Conservation (phyloP, 2,797 vertebrate genomes). For the Molossus alvarezi region DNA sequence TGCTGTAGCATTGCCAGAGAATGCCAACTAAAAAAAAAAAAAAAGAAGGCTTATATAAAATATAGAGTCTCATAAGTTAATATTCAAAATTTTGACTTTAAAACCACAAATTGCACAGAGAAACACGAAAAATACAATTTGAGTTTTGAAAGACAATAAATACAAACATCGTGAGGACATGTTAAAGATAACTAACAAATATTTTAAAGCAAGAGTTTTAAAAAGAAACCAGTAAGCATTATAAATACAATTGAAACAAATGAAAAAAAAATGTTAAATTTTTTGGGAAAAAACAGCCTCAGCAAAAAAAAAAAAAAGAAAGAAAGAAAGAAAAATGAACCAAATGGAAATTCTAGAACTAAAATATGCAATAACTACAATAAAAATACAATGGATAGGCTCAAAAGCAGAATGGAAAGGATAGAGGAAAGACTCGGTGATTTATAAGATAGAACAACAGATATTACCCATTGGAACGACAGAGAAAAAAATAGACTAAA, state of each 20-base stretch:
- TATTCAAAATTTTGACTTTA: background rate
- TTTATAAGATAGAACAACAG: background rate
- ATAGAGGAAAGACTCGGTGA: background rate
- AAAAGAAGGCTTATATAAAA: background rate
- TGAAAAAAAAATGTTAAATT: background rate
- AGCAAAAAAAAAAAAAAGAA: conserved; percentile 13
- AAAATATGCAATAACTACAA: background rate
- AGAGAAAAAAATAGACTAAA: background rate
- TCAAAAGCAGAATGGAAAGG: background rate
- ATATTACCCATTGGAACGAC: background rate
- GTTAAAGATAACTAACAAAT: background rate
- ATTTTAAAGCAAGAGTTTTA: conserved; percentile 21
- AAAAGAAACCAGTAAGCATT: background rate
- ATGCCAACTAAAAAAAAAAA: background rate
- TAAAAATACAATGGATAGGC: background rate
- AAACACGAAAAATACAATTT: conserved; percentile 4
- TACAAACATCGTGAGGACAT: background rate
- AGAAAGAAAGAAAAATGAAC: background rate
- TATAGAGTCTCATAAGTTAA: background rate
- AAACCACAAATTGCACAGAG: background rate
- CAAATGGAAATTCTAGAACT: background rate
- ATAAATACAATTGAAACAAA: conserved; percentile 15
- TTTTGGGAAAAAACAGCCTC: background rate
- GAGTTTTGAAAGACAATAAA: background rate
- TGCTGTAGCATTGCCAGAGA: background rate